Base-by-base conservation (phyloP, 2,888 invertebrate genomes). In the Nasonia oneida region DNA sequence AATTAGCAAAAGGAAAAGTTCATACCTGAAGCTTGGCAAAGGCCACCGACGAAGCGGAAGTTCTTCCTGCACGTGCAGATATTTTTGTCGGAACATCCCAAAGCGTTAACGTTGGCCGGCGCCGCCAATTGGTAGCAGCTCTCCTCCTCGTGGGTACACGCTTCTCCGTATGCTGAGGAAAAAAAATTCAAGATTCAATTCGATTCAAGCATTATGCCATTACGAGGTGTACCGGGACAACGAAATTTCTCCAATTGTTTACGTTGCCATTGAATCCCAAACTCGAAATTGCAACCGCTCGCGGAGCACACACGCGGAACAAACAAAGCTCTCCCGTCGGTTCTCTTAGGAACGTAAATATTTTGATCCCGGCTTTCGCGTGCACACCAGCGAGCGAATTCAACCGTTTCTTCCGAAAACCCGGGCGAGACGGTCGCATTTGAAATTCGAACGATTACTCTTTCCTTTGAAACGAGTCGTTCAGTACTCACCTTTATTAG, bases 1-100 rank as follows among this genome's bases (percentile, higher is more conserved):
- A 23, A 1, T n/a, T 61, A 4, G 53, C 18, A 1, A 18, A 53
- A 18, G 37, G 1, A 15, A n/a, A 15, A n/a, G 15, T 14, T 6
- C 47, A 78, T 83, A 86, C 86, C 81, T 78, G 86, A 84, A 82
- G 29, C 37, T 33, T 64, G 77, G 15, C 86, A 86, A 0, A 47
- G 5, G 4, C 42, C 57, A 4, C 79, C 33, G 37, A 33, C 3
- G 8, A 42, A n/a, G 33, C 3, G 14, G n/a, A 67, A 83, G 67
- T 71, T 42, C n/a, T 23, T 70, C n/a, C 61, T 6, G 47, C 86
- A 86, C 67, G 15, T 81, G 67, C 86, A 86, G 3, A 61, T 2
- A 37, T 74, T 53, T 57, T 61, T 12, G n/a, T 71, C 47, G 1
- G 83, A 81, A 42, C 86, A 86, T 70, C 18, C 57, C 33, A 86